These are phyloP conservation scores for Catostomus latipinnis DNA, from an alignment of 2,797 vertebrate genomes.

Conservation along the genomic window DNA sequence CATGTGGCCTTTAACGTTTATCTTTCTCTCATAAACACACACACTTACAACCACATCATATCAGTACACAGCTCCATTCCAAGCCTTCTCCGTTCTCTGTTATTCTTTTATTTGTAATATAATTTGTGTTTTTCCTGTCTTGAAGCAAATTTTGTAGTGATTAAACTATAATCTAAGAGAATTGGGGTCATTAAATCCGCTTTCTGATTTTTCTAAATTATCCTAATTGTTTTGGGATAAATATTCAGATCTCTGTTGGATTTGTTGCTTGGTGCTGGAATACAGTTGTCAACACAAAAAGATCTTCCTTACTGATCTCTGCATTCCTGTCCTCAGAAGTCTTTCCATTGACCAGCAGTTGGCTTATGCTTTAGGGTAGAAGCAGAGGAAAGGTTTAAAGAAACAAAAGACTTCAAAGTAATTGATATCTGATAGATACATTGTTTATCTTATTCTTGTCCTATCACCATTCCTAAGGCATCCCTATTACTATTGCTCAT, in stretches of 20 bases:
- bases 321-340: not conserved
- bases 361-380: conserved; percentile 7
- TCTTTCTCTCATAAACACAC: not conserved
- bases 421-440: not conserved
- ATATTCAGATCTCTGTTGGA: conserved; percentile 16
- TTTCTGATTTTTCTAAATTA: conserved; percentile 37
- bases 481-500: no score
- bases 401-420: not conserved
- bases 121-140: not conserved
- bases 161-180: conserved; percentile 16
- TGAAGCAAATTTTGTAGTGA: conserved; percentile 4
- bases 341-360: conserved; percentile 19
- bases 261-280: conserved; percentile 15
- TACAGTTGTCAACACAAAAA: conserved; percentile 29
- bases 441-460: no score
- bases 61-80: not conserved
- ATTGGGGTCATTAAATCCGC: conserved; percentile 10
- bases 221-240: conserved; percentile 27
- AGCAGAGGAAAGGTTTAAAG: not conserved
- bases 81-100: not conserved
- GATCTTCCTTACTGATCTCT: not conserved
- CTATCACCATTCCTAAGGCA: no score
- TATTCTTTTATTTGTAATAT: not conserved
- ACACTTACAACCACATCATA: not conserved
- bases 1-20: not conserved